Evolutionary conservation across 2,113 vertebrate genomes (phyloP), one percentile per base, ranked within the genome.

Genomic region (Pteruthius melanotis): DNA sequence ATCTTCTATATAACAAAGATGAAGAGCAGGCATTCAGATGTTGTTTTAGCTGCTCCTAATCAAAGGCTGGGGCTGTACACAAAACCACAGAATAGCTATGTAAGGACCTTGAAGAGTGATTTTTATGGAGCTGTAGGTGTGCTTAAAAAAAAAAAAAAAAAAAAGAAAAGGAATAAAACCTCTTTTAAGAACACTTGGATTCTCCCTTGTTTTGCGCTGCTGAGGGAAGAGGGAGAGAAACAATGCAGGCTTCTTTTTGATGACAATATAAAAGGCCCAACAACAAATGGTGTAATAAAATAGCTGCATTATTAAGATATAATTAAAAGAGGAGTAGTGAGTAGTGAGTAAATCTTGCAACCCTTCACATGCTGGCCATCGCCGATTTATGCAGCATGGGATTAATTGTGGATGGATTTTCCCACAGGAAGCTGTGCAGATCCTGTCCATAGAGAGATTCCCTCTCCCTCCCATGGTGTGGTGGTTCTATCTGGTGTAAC

Each of bases 321-420:
- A 79, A 37, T 70, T 30, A 70, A 57, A 94, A 66, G 9, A 82
- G 14, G 4, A 75, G 57, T 78, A 57, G n/a, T 4, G 52, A 45
- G 23, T 15, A 82, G 28, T 3, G 4, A 53, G 6, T 86, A 83
- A 76, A 56, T 71, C 20, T 85, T 56, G 11, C 1, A 3, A 13
- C 45, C 4, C 7, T 87, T 78, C 35, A 50, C 10, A 35, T 57
- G 15, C 40, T 53, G 22, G 11, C 15, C 42, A 75, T 13, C 0
- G 1, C 0, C 0, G 18, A 7, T 84, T 78, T 35, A 33, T 45
- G 28, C 1, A 4, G 23, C n/a, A n/a, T 52, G 26, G 37, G n/a
- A 44, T 57, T 50, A 56, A 75, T 15, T 65, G 14, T 8, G 8
- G 30, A 8, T 47, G 15, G 35, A 44, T 84, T 90, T 75, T 81